Evolutionary conservation across 1,140 invertebrate species (phyloP).

Genomic region (Leptoteleia sp.): DNA sequence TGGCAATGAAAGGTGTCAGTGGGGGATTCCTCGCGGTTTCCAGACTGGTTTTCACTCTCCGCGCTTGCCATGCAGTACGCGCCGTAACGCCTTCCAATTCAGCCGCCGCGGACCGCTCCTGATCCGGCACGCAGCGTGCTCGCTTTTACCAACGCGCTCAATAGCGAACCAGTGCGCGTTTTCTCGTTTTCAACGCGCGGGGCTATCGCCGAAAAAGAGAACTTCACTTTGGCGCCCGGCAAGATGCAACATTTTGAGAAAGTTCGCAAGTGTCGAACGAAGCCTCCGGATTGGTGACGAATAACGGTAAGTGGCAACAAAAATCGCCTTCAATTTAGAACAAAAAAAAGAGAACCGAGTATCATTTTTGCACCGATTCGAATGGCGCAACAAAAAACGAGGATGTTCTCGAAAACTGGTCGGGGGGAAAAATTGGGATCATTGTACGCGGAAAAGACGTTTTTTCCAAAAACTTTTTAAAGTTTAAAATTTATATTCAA

Average conservation of each 20-base stretch:
- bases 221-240: no score
- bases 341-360: no score
- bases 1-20: slow-evolving; percentile 73
- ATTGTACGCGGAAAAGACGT: no score
- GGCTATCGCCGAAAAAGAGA: slow-evolving; percentile 2
- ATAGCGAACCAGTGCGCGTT: slow-evolving; percentile 8
- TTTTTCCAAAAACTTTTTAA: no score
- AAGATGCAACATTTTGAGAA: slow-evolving; percentile 61
- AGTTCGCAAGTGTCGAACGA: slow-evolving; percentile 50
- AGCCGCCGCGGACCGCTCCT: slow-evolving; percentile 39
- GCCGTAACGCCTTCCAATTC: slow-evolving; percentile 64
- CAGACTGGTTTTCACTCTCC: slow-evolving; percentile 74
- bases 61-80: slow-evolving; percentile 69
- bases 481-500: no score
- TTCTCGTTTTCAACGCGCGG: slow-evolving; percentile 24
- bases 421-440: no score
- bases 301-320: slow-evolving; percentile 55
- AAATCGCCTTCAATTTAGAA: no score
- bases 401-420: no score
- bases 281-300: slow-evolving; percentile 65
- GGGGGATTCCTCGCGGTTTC: slow-evolving; percentile 57
- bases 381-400: no score
- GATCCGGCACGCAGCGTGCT: slow-evolving; percentile 39
- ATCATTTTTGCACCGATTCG: no score
- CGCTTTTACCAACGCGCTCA: slow-evolving; percentile 43